Evolutionary conservation across 2,797 vertebrate genomes (phyloP).

Genomic region (Falco peregrinus): DNA sequence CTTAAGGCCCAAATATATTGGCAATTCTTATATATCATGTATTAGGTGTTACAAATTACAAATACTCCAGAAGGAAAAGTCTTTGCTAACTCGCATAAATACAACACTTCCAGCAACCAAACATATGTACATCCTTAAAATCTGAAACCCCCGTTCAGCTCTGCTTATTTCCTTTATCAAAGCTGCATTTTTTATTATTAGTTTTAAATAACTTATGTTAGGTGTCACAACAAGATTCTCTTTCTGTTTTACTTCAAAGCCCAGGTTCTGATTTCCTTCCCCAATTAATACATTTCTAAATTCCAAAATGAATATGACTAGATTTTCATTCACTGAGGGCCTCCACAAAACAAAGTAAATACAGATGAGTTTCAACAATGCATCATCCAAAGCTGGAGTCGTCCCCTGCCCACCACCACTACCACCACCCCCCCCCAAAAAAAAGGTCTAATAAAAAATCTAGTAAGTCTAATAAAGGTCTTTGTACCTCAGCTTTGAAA

Average conservation of each 20-base stretch:
- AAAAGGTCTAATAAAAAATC: background rate
- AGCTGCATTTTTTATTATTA: background rate
- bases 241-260: constrained; percentile 34
- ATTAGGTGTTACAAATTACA: background rate
- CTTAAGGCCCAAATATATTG: background rate
- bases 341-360: constrained; percentile 40
- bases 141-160: background rate
- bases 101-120: background rate
- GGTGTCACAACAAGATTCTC: background rate
- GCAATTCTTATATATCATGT: background rate
- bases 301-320: constrained; percentile 36
- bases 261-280: constrained; percentile 26
- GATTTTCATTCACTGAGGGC: constrained; percentile 26
- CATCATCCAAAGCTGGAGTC: background rate
- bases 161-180: background rate
- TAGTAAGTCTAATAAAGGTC: background rate
- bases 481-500: background rate
- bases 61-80: background rate
- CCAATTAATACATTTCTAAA: constrained; percentile 45
- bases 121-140: background rate
- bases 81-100: background rate
- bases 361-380: background rate
- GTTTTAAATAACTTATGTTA: constrained; percentile 28
- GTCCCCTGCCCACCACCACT: too few species aligned
- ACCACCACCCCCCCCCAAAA: background rate